Evolutionary conservation across 2,797 vertebrate species (phyloP).

Genomic region (Halcyon leucocephala): DNA sequence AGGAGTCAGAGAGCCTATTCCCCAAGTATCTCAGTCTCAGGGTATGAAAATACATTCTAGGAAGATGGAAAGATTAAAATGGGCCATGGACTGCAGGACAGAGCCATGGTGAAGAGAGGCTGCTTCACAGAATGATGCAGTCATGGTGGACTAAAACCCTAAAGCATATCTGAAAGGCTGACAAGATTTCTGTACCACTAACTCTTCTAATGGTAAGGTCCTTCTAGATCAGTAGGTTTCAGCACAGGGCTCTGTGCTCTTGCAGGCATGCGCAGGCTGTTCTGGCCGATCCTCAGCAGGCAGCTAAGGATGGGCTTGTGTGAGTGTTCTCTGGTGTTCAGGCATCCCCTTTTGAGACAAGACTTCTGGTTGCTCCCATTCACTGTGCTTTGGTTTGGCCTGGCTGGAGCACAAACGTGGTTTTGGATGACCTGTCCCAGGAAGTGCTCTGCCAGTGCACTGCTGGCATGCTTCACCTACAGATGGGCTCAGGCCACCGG

Average conservation of each 20-base stretch:
- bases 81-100: neutral
- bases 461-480: accelerated
- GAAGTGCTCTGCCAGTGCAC: neutral
- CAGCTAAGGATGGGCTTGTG: neutral
- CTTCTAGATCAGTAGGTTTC: neutral
- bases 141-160: neutral
- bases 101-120: neutral
- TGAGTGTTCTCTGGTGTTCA: neutral
- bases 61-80: neutral
- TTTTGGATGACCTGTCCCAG: neutral
- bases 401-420: accelerated
- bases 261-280: neutral
- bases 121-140: neutral
- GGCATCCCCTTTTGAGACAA: neutral
- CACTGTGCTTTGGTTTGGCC: neutral
- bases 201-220: neutral
- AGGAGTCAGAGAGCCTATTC: neutral
- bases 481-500: accelerated
- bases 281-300: neutral
- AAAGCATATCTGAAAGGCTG: neutral
- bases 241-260: neutral
- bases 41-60: neutral
- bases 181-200: neutral
- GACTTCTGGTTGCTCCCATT: neutral
- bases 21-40: neutral